A percentile compares a stretch with the other conserved stretches of the same genome.
These are phyloP conservation scores for Mesopsocus fuscifrons DNA, from an alignment of 2,888 invertebrate genomes.

Conservation along the genomic window DNA sequence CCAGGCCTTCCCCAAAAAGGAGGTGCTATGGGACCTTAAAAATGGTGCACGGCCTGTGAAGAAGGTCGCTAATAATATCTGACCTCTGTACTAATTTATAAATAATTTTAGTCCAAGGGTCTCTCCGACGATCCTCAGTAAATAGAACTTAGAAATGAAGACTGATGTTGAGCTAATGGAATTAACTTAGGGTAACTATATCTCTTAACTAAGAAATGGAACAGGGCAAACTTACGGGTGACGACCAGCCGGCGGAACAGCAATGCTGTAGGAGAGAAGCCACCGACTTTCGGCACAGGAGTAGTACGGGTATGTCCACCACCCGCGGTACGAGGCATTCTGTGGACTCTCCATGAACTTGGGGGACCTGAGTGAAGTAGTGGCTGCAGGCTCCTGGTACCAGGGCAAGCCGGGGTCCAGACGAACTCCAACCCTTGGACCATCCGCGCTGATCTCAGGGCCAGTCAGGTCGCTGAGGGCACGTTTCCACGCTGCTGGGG, in stretches of 20 bases:
- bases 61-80: too few relatives aligned
- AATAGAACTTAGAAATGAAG: too few relatives aligned
- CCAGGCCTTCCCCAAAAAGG: too few relatives aligned
- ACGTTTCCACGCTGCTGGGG: constrained; percentile 38
- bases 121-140: too few relatives aligned
- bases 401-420: constrained; percentile 52
- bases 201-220: too few relatives aligned
- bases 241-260: constrained; percentile 34
- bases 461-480: constrained; percentile 18
- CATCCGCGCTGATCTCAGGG: constrained; percentile 24
- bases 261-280: constrained; percentile 71
- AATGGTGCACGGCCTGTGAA: too few relatives aligned
- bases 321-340: constrained; percentile 44
- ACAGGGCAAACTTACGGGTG: constrained; percentile 14
- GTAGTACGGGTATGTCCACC: constrained; percentile 82
- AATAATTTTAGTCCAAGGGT: too few relatives aligned
- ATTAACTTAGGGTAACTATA: too few relatives aligned
- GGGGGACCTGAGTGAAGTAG: constrained; percentile 41
- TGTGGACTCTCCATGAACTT: constrained; percentile 46
- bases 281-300: constrained; percentile 60
- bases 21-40: too few relatives aligned
- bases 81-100: too few relatives aligned
- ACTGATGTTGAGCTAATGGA: too few relatives aligned
- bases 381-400: constrained; percentile 41
- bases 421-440: constrained; percentile 30